phyloP scores from a whole-genome alignment of 1,140 invertebrate species.

The Procambarus virginalis region DNA sequence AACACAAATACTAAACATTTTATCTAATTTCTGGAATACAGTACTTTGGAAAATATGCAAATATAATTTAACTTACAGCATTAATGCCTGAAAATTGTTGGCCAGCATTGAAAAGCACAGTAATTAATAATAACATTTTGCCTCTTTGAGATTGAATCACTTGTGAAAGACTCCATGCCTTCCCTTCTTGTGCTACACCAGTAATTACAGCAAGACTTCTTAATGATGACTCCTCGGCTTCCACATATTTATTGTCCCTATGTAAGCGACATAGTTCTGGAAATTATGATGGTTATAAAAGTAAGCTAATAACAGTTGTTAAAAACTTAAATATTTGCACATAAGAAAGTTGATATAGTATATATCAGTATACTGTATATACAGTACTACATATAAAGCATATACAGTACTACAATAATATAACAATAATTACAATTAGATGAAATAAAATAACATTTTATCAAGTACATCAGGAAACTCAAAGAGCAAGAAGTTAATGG shows the following conservation, averaged over 20 bases:
- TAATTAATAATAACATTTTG: not conserved
- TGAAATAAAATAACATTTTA: too few species aligned
- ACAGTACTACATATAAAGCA: too few species aligned
- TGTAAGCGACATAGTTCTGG: conserved; percentile 23
- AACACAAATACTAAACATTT: too few species aligned
- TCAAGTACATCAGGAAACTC: too few species aligned
- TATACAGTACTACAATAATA: too few species aligned
- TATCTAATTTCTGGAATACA: too few species aligned
- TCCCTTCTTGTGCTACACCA: not conserved
- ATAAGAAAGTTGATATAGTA: too few species aligned
- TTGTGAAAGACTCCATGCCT: not conserved
- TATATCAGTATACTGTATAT: too few species aligned
- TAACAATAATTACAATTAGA: too few species aligned
- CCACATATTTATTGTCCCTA: conserved; percentile 16
- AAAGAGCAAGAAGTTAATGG: too few species aligned
- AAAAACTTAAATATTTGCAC: not conserved
- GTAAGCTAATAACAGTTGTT: not conserved
- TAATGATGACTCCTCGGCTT: conserved; percentile 27
- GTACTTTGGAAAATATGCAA: not conserved
- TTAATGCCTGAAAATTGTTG: conserved; percentile 59
- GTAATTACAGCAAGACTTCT: not conserved
- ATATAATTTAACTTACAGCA: conserved; percentile 27
- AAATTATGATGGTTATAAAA: not conserved
- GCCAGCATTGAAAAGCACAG: conserved; percentile 27
- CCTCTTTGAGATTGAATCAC: not conserved